phyloP scores from a whole-genome alignment of 1,140 invertebrate species.

The Ceratina japonica region DNA sequence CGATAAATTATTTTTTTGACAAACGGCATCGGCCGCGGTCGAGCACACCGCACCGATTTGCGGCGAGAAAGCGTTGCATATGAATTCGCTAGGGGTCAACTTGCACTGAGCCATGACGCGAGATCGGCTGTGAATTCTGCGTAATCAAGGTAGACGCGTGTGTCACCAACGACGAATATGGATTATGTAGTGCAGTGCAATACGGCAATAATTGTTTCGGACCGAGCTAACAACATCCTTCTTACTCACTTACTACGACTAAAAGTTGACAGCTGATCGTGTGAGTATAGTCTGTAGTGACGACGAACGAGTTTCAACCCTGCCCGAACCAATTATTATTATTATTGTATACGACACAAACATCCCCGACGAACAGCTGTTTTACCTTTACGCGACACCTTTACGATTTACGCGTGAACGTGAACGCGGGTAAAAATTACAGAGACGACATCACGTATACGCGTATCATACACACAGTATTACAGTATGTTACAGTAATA shows the following conservation, averaged over 20 bases:
- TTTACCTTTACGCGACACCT: background rate
- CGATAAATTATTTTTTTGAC: slow-evolving; percentile 93
- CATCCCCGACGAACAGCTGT: slow-evolving; percentile 43
- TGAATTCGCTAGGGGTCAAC: slow-evolving; percentile 90
- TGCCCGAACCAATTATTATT: too few relatives aligned
- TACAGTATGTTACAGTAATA: background rate
- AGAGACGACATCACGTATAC: slow-evolving; percentile 7
- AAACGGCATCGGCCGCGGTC: slow-evolving; percentile 88
- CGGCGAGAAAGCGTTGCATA: slow-evolving; percentile 93
- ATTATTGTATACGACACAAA: background rate
- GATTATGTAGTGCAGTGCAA: too few relatives aligned
- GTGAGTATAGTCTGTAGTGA: too few relatives aligned
- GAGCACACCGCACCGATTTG: slow-evolving; percentile 92
- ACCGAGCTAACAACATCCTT: too few relatives aligned
- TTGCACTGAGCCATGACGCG: slow-evolving; percentile 81
- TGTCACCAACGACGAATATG: background rate
- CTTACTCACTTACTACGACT: too few relatives aligned
- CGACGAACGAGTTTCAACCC: too few relatives aligned
- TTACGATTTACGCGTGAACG: slow-evolving; percentile 26
- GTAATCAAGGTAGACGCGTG: slow-evolving; percentile 9
- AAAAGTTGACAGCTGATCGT: too few relatives aligned
- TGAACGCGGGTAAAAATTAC: slow-evolving; percentile 17
- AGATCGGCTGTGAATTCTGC: background rate
- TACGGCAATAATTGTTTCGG: too few relatives aligned
- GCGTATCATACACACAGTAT: too few relatives aligned